Base-by-base conservation (phyloP, 2,797 vertebrate genomes). In the Bradypodion ventrale region DNA sequence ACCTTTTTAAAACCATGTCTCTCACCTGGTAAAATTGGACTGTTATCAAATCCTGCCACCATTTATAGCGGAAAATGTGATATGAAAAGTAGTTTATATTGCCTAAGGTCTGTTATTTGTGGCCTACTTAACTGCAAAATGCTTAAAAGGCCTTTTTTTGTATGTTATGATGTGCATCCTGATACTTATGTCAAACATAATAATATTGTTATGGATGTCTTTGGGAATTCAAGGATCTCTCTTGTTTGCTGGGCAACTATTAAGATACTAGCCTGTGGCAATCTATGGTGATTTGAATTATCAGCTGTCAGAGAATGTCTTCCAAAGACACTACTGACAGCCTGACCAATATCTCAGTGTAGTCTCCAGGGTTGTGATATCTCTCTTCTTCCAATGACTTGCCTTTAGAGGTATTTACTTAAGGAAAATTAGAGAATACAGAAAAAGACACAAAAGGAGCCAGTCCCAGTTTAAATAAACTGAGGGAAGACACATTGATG, bases 21-120 rank as follows among this genome's bases (percentile, higher is more conserved):
- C 16, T 69, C 49, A 88, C 88, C 82, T 89, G 88, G 88, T 86
- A 89, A 90, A 85, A 37, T 86, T 62, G 85, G 89, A 69, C 27
- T n/a, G 85, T 91, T 94, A 86, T 85, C 92, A 84, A 86, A 72
- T 23, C 3, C 42, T 84, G 76, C 60, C 35, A 52, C n/a, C 80
- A 77, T 91, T 90, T 87, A 88, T 25, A 86, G 87, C 72, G 79
- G 59, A 84, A 81, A 9, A 87, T 21, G n/a, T 63, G 78, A 78
- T 82, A 84, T 29, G 80, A 90, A 92, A 94, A 66, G 56, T 87
- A 62, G 92, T 87, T 49, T 90, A 87, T 76, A 52, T 86, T 89
- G 69, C 69, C 89, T 90, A 80, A 65, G n/a, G 80, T 52, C 13
- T 78, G 72, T 72, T 35, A 80, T 92, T 89, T 68, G 82, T 35